Percentiles rank a stretch among this genome's conserved stretches.
These are phyloP conservation scores for Falco naumanni DNA, from an alignment of 2,797 vertebrate genomes.

Conservation along the genomic window DNA sequence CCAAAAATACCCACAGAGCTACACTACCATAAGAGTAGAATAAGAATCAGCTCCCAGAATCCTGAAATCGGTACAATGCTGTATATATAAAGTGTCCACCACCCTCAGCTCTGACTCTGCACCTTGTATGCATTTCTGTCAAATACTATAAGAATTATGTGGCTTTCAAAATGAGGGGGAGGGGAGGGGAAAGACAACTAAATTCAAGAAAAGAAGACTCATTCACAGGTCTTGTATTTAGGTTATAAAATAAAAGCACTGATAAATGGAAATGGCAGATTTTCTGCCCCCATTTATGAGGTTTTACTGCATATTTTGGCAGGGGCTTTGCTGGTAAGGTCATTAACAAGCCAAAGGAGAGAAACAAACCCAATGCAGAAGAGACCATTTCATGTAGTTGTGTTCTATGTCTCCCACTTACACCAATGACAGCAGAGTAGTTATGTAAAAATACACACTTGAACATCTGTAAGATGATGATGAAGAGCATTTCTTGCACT, in stretches of 20 bases:
- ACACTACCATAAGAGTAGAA: neutral
- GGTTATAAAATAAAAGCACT: neutral
- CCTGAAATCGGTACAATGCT: neutral
- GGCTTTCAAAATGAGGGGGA: neutral
- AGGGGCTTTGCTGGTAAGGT: neutral
- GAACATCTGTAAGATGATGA: neutral
- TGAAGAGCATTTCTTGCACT: neutral
- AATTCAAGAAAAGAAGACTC: rapidly evolving
- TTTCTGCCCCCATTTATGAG: rapidly evolving
- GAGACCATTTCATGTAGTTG: neutral
- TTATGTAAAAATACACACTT: neutral
- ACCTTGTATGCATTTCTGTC: neutral
- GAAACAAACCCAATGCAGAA: neutral
- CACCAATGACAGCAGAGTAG: rapidly evolving
- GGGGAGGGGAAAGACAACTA: neutral
- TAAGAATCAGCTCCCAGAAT: neutral
- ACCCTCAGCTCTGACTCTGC: neutral
- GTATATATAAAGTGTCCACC: neutral
- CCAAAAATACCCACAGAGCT: neutral
- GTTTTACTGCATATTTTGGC: neutral
- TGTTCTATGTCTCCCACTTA: neutral
- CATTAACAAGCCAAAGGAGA: neutral
- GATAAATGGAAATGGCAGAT: neutral
- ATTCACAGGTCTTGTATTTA: neutral
- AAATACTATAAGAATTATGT: neutral